Percentiles rank a stretch among this genome's conserved stretches.
Evolutionary conservation across 2,888 invertebrate species (phyloP).

Genomic region (Euphydryas editha): DNA sequence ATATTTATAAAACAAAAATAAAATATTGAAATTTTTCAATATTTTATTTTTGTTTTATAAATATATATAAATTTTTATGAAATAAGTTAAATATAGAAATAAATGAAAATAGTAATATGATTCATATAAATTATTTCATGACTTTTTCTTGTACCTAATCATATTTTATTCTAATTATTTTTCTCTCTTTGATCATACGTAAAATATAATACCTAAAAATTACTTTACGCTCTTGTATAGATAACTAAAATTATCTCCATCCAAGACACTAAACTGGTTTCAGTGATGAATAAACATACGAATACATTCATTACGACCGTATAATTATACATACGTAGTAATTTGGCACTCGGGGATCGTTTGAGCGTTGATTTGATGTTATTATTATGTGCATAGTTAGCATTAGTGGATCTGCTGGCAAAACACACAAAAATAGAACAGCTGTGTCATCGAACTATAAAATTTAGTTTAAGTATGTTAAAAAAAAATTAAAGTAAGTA

Average conservation of each 20-base stretch:
- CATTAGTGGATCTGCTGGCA: slow-evolving; percentile 20
- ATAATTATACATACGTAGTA: slow-evolving; percentile 67
- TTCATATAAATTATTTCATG: too few relatives aligned
- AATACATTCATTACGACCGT: slow-evolving; percentile 55
- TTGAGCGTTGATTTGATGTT: slow-evolving; percentile 41
- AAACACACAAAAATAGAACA: slow-evolving; percentile 18
- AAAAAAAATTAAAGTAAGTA: neutral
- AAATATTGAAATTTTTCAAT: too few relatives aligned
- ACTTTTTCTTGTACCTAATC: too few relatives aligned
- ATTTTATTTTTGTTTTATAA: too few relatives aligned
- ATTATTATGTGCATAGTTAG: slow-evolving; percentile 30
- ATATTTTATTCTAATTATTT: too few relatives aligned
- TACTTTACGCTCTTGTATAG: neutral
- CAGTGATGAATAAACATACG: slow-evolving; percentile 44
- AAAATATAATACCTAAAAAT: neutral
- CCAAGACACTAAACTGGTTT: slow-evolving; percentile 19
- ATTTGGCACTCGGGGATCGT: slow-evolving; percentile 52
- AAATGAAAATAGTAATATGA: too few relatives aligned
- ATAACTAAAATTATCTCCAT: neutral
- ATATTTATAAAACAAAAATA: too few relatives aligned
- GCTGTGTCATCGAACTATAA: neutral
- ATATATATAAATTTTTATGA: too few relatives aligned
- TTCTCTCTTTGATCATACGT: neutral
- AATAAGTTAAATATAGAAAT: too few relatives aligned
- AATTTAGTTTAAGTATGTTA: neutral